Base-by-base conservation (phyloP, 2,888 invertebrate genomes). In the Pristionchus japonicus region DNA sequence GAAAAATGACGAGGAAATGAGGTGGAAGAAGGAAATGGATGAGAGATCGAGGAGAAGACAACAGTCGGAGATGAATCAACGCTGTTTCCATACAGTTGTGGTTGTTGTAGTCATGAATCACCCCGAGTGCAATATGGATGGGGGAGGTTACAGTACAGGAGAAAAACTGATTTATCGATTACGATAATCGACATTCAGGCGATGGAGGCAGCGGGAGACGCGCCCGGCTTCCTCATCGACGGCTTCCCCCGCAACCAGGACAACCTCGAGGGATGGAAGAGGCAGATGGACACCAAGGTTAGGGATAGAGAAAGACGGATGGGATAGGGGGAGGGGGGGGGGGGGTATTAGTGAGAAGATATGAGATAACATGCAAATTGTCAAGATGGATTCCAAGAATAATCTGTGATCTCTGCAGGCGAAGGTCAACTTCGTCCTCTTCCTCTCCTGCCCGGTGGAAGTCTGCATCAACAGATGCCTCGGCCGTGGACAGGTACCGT, bases 161-260 rank as follows among this genome's bases (percentile, higher is more conserved):
- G 43, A 11, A 43, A 43, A 4, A 57, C 23, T 23, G 57, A 20
- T 57, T 20, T n/a, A 57, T 57, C 2, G 70, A 70, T 4, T 70
- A 70, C 31, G 31, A 34, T 20, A 23, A 1, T 74, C 85, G 6
- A 20, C 17, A 86, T 90, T 57, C 61, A 94, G 94, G 94, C 94
- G 13, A 95, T 95, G 94, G 87, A 89, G n/a, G 92, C 92, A 15
- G 64, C 89, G 2, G 91, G 92, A 27, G 91, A 92, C 67, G 91
- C 89, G 13, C 90, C 89, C 49, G 94, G 94, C 88, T 99, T 99
- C 95, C 96, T 99, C 13, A 97, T 99, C 93, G 99, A 99, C 95
- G 99, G 99, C 2, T 99, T 99, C 95, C 99, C 99, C 23, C 96
- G 99, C 40, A 99, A 99, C 95, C 96, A 97, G 95, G 97, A 99